phyloP scores from a whole-genome alignment of 2,888 invertebrate species.

The Athalia rosae region DNA sequence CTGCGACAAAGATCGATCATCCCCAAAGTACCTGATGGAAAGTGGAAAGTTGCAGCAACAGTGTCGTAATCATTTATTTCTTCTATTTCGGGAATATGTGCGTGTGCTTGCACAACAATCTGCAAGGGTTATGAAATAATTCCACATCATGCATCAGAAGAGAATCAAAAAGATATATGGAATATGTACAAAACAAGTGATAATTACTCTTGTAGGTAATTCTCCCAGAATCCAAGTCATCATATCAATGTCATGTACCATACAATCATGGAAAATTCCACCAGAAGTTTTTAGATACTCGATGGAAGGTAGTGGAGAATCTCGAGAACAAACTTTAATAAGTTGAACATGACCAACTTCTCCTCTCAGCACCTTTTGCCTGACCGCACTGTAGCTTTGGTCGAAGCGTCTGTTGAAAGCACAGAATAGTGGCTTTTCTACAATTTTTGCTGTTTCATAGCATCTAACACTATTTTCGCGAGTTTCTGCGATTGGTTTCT shows the following conservation, averaged over 20 bases:
- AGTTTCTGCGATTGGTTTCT: conserved; percentile 81
- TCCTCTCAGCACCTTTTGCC: conserved; percentile 75
- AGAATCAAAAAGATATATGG: background rate
- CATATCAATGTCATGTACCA: conserved; percentile 83
- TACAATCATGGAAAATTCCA: conserved; percentile 82
- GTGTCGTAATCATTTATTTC: conserved; percentile 80
- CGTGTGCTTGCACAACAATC: conserved; percentile 64
- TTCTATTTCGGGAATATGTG: conserved; percentile 78
- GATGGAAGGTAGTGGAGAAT: conserved; percentile 79
- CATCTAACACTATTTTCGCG: conserved; percentile 76
- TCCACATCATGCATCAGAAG: background rate
- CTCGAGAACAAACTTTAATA: conserved; percentile 79
- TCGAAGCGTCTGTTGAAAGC: conserved; percentile 84
- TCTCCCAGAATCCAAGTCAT: conserved; percentile 80
- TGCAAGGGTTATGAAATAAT: conserved; percentile 49
- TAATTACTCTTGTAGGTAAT: conserved; percentile 77
- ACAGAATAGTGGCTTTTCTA: conserved; percentile 77
- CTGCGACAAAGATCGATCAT: conserved; percentile 80
- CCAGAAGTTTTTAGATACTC: conserved; percentile 79
- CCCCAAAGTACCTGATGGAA: conserved; percentile 79
- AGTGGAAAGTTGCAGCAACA: conserved; percentile 78
- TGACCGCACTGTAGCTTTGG: conserved; percentile 76
- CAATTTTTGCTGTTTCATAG: conserved; percentile 77
- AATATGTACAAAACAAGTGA: conserved; percentile 58
- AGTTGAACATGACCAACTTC: conserved; percentile 79